phyloP scores from a whole-genome alignment of 2,113 vertebrate species.

The Antechinus stuartii region DNA sequence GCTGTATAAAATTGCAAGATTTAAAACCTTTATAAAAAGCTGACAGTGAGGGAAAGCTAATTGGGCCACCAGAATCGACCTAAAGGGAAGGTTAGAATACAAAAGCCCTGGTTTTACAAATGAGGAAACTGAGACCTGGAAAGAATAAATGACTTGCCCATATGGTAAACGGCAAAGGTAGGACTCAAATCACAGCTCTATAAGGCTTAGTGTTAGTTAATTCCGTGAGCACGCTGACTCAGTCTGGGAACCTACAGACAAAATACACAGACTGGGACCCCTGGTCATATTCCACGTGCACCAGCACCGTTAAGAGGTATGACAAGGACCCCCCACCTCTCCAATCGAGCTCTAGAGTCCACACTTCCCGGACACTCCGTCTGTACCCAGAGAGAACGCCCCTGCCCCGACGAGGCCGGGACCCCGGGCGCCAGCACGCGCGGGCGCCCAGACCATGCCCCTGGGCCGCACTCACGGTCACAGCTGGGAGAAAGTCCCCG shows the following conservation, averaged over 20 bases:
- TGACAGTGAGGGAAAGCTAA: background rate
- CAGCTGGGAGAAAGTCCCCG: conserved; percentile 20
- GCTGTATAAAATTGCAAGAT: background rate
- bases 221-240: background rate
- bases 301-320: background rate
- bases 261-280: background rate
- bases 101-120: background rate
- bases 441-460: background rate
- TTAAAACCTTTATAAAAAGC: background rate
- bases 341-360: background rate
- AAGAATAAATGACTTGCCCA: background rate
- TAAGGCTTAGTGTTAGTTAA: background rate
- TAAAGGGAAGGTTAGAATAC: background rate
- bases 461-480: too few relatives aligned
- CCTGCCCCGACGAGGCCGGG: background rate
- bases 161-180: background rate
- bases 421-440: background rate
- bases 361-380: background rate
- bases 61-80: background rate
- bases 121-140: background rate
- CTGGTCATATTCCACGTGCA: background rate
- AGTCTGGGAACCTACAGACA: background rate
- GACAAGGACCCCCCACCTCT: background rate
- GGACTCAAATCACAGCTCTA: background rate
- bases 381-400: background rate